Base-by-base conservation (phyloP, 2,113 vertebrate genomes). In the Limnothrissa miodon region DNA sequence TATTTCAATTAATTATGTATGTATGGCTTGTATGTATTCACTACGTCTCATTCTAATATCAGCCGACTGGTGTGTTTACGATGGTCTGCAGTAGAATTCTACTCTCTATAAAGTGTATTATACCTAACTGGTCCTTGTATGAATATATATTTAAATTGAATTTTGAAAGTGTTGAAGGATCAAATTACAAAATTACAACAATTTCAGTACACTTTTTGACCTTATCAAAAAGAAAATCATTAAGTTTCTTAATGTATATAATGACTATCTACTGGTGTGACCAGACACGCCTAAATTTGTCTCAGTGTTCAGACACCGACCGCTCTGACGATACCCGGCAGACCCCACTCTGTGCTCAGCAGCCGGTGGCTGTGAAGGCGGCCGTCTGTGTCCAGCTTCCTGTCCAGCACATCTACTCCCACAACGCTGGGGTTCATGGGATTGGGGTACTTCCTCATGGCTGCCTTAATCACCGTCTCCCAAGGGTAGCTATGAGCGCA, bases 391-490 rank as follows among this genome's bases (percentile, higher is more conserved):
- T 99, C 98, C 81, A 99, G 33, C 1, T 94, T 94, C 81, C 98
- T 95, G 87, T 96, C 95, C 89, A 99, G 88, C 21, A 99, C 98
- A 1, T 99, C 98, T 0, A 99, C 98, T 0, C 98, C 98, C 0
- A 99, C 96, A 88, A 99, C 98, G 0, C 93, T 96, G 0, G 98
- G 97, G 89, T 99, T 99, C 98, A 99, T 99, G 19, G 98, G 98
- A 56, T 99, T 99, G 0, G 98, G 98, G 87, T 99, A 99, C 66
- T 99, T 99, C 91, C 96, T 96, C 98, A 99, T 99, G 0, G 98
- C 98, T 0, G 98, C 98, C 4, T 96, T 98, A 2, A 97, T 97
- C 51, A 99, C 98, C 0, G 95, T 98, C 86, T 99, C 98, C 98
- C 98, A 99, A 0, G 98, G 98, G 87, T 99, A 99, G 81, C 98